Conservation (phyloP, 1,140 invertebrate species). For the Drosophila eugracilis region DNA sequence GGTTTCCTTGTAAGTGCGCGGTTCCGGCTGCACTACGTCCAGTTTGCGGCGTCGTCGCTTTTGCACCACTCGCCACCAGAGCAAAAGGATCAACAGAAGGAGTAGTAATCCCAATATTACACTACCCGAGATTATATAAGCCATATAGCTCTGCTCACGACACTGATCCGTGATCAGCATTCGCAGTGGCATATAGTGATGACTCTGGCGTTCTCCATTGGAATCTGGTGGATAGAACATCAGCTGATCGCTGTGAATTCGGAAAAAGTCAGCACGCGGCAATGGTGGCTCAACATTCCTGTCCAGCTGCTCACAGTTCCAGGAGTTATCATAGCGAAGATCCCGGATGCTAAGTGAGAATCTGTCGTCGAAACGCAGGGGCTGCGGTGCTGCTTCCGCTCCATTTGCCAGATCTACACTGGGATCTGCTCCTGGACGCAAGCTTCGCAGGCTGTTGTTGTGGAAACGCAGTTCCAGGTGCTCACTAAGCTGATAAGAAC, state of each 20-base stretch:
- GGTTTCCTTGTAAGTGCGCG: conserved; percentile 92
- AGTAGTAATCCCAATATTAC: conserved; percentile 83
- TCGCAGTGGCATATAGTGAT: conserved; percentile 38
- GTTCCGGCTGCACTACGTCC: conserved; percentile 91
- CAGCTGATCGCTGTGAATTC: conserved; percentile 63
- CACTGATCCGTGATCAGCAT: conserved; percentile 57
- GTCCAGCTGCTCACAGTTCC: conserved; percentile 68
- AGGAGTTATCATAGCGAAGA: conserved; percentile 65
- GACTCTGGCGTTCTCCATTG: background rate
- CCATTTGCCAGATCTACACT: background rate
- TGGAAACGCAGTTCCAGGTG: conserved; percentile 74
- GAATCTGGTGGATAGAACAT: conserved; percentile 29
- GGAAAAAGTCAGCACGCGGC: conserved; percentile 70
- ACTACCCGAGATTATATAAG: conserved; percentile 72
- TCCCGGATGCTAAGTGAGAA: conserved; percentile 68
- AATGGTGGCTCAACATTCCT: conserved; percentile 53
- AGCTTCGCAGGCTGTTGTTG: conserved; percentile 71
- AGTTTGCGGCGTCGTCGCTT: conserved; percentile 85
- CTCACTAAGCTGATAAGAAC: conserved; percentile 72
- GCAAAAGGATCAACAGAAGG: conserved; percentile 72
- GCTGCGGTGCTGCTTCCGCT: conserved; percentile 19
- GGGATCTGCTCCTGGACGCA: conserved; percentile 12
- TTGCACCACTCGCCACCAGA: conserved; percentile 74
- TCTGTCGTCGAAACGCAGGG: conserved; percentile 61
- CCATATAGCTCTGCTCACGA: conserved; percentile 57